A percentile compares a stretch with the other conserved stretches of the same genome.
These are phyloP conservation scores for Misgurnus mizolepis DNA, from an alignment of 2,113 vertebrate species.

Conservation along the genomic window DNA sequence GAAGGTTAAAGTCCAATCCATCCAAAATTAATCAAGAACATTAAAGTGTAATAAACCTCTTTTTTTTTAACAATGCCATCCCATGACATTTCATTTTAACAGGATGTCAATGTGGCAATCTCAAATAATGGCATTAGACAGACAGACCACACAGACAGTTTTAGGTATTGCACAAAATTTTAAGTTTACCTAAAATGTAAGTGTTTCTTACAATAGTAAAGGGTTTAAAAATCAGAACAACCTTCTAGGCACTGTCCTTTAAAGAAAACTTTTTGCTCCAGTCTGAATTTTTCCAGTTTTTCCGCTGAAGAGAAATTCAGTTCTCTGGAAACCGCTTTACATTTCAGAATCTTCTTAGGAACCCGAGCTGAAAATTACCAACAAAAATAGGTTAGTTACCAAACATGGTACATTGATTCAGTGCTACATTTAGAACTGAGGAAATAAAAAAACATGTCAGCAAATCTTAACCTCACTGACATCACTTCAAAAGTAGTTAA, in stretches of 20 bases:
- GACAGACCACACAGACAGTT: background rate
- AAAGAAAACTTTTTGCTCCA: constrained; percentile 99
- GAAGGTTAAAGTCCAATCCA: background rate
- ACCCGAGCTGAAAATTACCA: constrained; percentile 83
- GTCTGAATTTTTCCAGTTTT: constrained; percentile 97
- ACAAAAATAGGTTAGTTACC: constrained; percentile 9
- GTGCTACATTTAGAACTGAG: background rate
- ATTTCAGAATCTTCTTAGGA: constrained; percentile 99
- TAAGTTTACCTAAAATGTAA: too few relatives aligned
- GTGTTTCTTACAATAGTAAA: background rate
- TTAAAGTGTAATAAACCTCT: background rate
- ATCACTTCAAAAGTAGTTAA: background rate
- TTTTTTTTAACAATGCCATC: too few relatives aligned
- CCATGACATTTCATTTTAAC: too few relatives aligned
- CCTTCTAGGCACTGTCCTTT: constrained; percentile 99
- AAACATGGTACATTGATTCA: constrained; percentile 3
- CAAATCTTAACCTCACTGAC: constrained; percentile 1
- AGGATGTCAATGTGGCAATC: too few relatives aligned
- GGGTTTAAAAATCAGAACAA: constrained; percentile 59
- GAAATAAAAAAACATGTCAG: background rate
- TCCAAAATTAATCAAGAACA: background rate
- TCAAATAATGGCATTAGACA: too few relatives aligned
- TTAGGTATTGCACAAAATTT: background rate
- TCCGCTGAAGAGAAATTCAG: constrained; percentile 97
- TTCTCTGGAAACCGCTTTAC: constrained; percentile 97